Evolutionary conservation across 2,797 vertebrate species (phyloP).

Genomic region (Coendou prehensilis): DNA sequence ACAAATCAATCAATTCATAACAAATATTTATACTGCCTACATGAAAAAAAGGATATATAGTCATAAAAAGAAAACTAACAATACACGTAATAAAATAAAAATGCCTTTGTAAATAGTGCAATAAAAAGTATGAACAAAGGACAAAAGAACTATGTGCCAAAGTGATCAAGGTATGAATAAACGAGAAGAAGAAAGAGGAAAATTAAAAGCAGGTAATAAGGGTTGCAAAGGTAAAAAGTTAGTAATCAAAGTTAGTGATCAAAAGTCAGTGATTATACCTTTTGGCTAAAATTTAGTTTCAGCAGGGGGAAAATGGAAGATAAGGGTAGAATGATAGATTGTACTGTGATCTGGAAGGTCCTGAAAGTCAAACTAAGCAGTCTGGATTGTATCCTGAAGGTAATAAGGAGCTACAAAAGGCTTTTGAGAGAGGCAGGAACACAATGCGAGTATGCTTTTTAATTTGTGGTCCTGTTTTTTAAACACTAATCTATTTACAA

Average conservation of each 20-base stretch:
- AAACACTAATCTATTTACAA: slow-evolving; percentile 43
- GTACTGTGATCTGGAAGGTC: not conserved
- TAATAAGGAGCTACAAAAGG: slow-evolving; percentile 42
- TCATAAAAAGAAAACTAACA: slow-evolving; percentile 75
- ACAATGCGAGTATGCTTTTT: not conserved
- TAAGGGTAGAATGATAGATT: not conserved
- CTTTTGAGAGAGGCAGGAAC: slow-evolving; percentile 27
- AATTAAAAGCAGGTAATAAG: slow-evolving; percentile 33
- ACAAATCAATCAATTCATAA: slow-evolving; percentile 73
- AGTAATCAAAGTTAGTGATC: slow-evolving; percentile 38
- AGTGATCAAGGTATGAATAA: slow-evolving; percentile 5
- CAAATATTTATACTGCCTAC: slow-evolving; percentile 82
- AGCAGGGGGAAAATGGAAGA: not conserved
- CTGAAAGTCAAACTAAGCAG: not conserved
- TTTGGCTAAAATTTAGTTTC: slow-evolving; percentile 52
- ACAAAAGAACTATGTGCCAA: not conserved
- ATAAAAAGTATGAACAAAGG: slow-evolving; percentile 23
- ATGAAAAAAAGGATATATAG: not conserved
- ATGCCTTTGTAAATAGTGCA: slow-evolving; percentile 33
- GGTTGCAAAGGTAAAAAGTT: not conserved
- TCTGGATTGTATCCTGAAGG: slow-evolving; percentile 24
- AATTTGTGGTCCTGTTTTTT: slow-evolving; percentile 46
- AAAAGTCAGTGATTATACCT: slow-evolving; percentile 9
- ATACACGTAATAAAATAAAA: slow-evolving; percentile 63
- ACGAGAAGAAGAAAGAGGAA: slow-evolving; percentile 37